These are phyloP conservation scores for Parus major DNA, from an alignment of 2,113 vertebrate species.

Conservation along the genomic window DNA sequence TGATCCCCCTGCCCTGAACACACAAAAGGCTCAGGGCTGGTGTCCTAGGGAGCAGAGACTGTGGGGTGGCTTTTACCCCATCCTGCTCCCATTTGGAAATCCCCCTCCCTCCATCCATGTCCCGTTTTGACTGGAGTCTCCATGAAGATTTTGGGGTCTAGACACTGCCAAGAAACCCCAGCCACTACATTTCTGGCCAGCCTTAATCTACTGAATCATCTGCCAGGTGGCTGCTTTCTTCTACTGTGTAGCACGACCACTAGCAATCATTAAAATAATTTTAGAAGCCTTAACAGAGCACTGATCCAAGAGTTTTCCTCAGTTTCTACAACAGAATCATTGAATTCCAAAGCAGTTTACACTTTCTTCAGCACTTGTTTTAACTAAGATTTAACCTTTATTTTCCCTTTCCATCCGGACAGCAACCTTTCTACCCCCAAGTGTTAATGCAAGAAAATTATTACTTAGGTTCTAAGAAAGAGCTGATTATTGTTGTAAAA, in stretches of 20 bases:
- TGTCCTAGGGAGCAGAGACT: not conserved
- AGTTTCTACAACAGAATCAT: not conserved
- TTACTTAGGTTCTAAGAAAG: not conserved
- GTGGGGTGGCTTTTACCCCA: not conserved
- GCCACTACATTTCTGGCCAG: not conserved
- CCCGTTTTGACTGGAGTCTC: not conserved
- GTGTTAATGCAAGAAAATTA: not conserved
- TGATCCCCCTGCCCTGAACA: not conserved
- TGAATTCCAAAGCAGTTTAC: not conserved
- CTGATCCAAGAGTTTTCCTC: not conserved
- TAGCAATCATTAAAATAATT: not conserved
- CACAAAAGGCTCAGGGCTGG: too few relatives aligned
- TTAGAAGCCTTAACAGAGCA: not conserved
- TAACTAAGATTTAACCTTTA: not conserved
- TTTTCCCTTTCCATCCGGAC: not conserved
- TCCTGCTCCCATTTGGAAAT: not conserved
- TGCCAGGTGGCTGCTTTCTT: not conserved
- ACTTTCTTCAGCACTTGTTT: not conserved
- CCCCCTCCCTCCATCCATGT: not conserved
- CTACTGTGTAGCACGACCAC: not conserved
- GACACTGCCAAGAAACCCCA: not conserved
- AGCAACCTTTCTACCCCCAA: not conserved
- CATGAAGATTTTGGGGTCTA: not conserved
- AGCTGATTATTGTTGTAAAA: not conserved
- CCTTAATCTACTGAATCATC: not conserved